Evolutionary conservation across 2,797 vertebrate genomes (phyloP), one percentile per base, ranked within the genome.

Genomic region (Adrianichthys oophorus): DNA sequence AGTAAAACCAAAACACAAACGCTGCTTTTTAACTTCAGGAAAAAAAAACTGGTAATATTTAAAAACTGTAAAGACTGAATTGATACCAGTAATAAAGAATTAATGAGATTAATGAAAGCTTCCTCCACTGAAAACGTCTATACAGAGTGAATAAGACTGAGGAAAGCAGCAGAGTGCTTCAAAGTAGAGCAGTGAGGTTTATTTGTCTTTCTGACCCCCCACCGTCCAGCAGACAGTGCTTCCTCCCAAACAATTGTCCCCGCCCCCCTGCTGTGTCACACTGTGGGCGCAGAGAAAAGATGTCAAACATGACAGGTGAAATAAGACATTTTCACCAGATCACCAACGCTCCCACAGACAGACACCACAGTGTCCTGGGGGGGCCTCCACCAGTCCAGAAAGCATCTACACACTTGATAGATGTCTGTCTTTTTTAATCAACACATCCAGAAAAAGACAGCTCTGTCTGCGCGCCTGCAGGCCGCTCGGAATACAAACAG

Each of bases 261-360:
- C 79, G 53, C 68, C 76, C 56, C 70, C 82, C 74, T 41, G 62
- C 57, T 54, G 67, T 64, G 78, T 83, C 50, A 26, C 78, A 69
- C 79, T 12, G 62, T 26, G 55, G 78, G 79, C 71, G 80, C 69
- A 16, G 60, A 72, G 77, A 70, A 82, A 75, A 72, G 74, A 84
- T 74, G 83, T 88, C 78, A 82, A 78, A 77, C 82, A 79, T 88
- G 85, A 89, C 82, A 85, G 80, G 64, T 41, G 45, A 87, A 87
- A 89, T 72, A 76, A 88, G 82, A 87, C 63, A 42, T 85, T 85
- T 88, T 85, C 85, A 90, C 91, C 83, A 85, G 84, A 88, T 87
- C 85, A 85, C 83, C 82, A 87, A 78, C 74, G 74, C 68, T 79
- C 48, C 62, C 70, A 52, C 72, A 80, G 83, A 82, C 73, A 76